A percentile compares a stretch with the other conserved stretches of the same genome.
Evolutionary conservation across 2,797 vertebrate genomes (phyloP).

Genomic region (Chaetophractus vellerosus): DNA sequence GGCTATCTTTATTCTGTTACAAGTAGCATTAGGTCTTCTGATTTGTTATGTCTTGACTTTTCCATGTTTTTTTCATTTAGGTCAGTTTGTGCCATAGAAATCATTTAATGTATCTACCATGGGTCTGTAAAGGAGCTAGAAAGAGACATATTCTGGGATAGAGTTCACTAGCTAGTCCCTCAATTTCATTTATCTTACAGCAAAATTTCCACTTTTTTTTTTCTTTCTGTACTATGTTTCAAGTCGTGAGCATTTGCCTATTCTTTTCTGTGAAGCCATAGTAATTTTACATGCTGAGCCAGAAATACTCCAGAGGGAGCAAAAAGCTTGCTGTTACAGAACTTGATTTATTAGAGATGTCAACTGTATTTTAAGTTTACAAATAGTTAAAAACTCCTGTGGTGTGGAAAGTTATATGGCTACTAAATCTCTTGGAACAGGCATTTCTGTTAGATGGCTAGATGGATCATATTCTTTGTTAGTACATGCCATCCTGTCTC

Average conservation of each 20-base stretch:
- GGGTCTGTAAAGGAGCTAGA: background rate
- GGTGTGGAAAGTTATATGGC: background rate
- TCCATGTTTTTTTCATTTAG: conserved; percentile 6
- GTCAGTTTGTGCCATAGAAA: background rate
- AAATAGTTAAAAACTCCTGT: background rate
- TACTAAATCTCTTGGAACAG: conserved; percentile 26
- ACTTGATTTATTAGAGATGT: conserved; percentile 23
- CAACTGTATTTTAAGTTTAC: conserved; percentile 49
- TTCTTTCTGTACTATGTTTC: conserved; percentile 35
- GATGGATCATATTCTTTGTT: background rate
- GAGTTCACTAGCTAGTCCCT: background rate
- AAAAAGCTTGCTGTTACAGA: conserved; percentile 26
- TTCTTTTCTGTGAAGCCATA: conserved; percentile 35
- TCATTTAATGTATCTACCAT: background rate
- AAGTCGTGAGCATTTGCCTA: background rate
- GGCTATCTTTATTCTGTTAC: background rate
- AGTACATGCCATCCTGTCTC: background rate
- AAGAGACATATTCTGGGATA: background rate
- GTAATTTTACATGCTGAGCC: conserved; percentile 42
- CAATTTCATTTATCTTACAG: background rate
- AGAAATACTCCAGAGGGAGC: conserved; percentile 12
- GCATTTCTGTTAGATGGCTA: background rate
- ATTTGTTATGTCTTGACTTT: conserved; percentile 15
- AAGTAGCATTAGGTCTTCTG: background rate
- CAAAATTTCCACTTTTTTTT: background rate